Conservation (phyloP, 2,797 vertebrate genomes). For the Momotus momota region DNA sequence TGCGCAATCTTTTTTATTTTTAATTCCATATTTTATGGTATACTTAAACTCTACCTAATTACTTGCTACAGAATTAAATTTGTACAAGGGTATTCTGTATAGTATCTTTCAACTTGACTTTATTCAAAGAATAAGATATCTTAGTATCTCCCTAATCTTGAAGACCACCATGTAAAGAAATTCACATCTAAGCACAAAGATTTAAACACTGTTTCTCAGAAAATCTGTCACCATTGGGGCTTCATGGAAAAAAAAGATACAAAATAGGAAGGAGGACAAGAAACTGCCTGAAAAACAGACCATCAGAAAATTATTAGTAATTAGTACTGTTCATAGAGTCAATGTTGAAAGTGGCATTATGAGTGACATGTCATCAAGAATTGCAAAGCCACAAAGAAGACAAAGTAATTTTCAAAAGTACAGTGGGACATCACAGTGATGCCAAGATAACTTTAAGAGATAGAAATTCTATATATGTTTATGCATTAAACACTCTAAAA, state of each 20-base stretch:
- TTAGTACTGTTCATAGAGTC: constrained; percentile 54
- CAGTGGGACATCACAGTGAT: constrained; percentile 49
- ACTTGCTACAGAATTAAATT: not conserved
- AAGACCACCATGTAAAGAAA: constrained; percentile 4
- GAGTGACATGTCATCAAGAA: constrained; percentile 53
- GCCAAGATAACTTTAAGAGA: constrained; percentile 49
- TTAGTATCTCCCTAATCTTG: constrained; percentile 44
- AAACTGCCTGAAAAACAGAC: constrained; percentile 24
- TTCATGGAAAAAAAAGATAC: not conserved
- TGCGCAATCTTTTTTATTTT: not conserved
- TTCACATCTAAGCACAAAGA: constrained; percentile 18
- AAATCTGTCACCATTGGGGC: constrained; percentile 51
- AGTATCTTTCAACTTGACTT: not conserved
- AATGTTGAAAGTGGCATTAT: constrained; percentile 74
- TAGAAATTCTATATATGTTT: constrained; percentile 16
- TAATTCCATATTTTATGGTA: constrained; percentile 15
- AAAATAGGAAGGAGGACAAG: not conserved
- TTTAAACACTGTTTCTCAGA: constrained; percentile 14
- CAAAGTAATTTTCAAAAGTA: constrained; percentile 74
- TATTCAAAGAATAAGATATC: constrained; percentile 16
- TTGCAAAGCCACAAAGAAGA: constrained; percentile 42
- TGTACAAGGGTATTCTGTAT: not conserved
- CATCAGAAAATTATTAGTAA: constrained; percentile 67
- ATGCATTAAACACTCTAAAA: constrained; percentile 16
- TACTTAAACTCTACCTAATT: constrained; percentile 27